phyloP scores from a whole-genome alignment of 1,140 invertebrate species.

The Trichogramma pretiosum region DNA sequence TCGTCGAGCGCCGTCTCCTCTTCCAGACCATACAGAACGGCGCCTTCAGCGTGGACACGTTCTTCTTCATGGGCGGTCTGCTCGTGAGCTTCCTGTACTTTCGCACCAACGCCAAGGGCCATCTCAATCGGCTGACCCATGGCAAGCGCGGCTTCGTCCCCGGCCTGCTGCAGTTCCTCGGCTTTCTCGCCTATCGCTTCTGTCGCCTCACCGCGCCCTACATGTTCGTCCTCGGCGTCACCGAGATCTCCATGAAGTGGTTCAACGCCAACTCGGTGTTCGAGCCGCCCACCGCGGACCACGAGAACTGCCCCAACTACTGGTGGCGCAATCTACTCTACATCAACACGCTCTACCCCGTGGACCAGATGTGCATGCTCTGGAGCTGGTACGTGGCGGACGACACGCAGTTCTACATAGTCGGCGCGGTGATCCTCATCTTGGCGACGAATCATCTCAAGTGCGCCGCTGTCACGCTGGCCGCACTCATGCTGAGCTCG shows the following conservation, averaged over 20 bases:
- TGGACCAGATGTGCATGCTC: conserved; percentile 81
- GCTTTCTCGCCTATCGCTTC: conserved; percentile 71
- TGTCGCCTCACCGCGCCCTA: conserved; percentile 72
- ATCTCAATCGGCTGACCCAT: conserved; percentile 64
- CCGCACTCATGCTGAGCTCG: conserved; percentile 61
- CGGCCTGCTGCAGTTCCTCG: conserved; percentile 64
- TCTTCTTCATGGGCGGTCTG: conserved; percentile 80
- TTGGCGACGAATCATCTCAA: conserved; percentile 69
- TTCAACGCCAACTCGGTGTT: conserved; percentile 72
- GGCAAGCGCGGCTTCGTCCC: conserved; percentile 60
- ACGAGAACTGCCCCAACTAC: conserved; percentile 71
- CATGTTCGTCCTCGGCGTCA: conserved; percentile 70
- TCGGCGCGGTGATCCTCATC: conserved; percentile 69
- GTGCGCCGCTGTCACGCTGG: conserved; percentile 53
- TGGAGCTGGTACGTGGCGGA: conserved; percentile 86
- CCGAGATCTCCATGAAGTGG: conserved; percentile 73
- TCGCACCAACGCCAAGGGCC: conserved; percentile 69
- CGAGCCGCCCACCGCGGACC: conserved; percentile 69
- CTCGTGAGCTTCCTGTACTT: conserved; percentile 78
- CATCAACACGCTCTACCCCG: conserved; percentile 75
- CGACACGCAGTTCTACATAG: conserved; percentile 75
- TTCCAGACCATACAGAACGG: conserved; percentile 81
- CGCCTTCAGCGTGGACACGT: conserved; percentile 83
- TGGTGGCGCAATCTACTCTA: conserved; percentile 81
- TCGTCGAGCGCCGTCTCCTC: conserved; percentile 69